These are phyloP conservation scores for Zaprionus ghesquierei DNA, from an alignment of 1,140 invertebrate genomes.

Conservation along the genomic window DNA sequence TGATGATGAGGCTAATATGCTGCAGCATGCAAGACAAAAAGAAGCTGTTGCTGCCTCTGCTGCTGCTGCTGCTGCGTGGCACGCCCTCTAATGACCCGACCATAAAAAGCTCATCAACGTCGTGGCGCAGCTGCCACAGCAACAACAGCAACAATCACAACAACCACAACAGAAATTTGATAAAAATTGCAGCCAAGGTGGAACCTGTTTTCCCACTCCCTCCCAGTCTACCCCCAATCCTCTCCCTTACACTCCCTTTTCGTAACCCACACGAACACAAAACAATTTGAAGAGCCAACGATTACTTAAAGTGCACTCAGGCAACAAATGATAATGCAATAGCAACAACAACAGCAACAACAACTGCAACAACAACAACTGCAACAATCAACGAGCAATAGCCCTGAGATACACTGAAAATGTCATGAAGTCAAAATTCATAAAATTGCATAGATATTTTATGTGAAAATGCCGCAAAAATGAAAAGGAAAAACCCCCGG, in stretches of 20 bases:
- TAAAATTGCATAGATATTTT: conserved; percentile 55
- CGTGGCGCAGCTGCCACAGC: conserved; percentile 39
- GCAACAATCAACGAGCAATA: conserved; percentile 39
- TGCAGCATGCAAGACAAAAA: conserved; percentile 59
- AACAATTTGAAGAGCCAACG: conserved; percentile 75
- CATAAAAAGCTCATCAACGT: conserved; percentile 78
- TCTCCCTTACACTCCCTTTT: neutral
- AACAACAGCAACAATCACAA: conserved; percentile 18
- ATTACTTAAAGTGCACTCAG: conserved; percentile 78
- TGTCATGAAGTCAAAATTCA: conserved; percentile 69
- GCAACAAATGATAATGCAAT: conserved; percentile 73
- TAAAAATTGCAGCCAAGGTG: conserved; percentile 69
- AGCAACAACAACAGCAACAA: conserved; percentile 6
- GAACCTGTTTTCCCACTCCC: neutral
- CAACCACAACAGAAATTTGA: conserved; percentile 59
- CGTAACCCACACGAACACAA: conserved; percentile 35
- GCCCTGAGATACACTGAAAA: conserved; percentile 58
- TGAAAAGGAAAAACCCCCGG: conserved; percentile 24
- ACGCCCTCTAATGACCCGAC: conserved; percentile 74
- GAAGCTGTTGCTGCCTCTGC: conserved; percentile 43
- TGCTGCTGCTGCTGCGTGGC: conserved; percentile 35
- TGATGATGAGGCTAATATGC: conserved; percentile 63
- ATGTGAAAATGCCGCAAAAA: neutral
- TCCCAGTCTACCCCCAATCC: neutral
- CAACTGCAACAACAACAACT: neutral